These are phyloP conservation scores for Oscheius sp. DNA, from an alignment of 2,888 invertebrate genomes.

Conservation along the genomic window DNA sequence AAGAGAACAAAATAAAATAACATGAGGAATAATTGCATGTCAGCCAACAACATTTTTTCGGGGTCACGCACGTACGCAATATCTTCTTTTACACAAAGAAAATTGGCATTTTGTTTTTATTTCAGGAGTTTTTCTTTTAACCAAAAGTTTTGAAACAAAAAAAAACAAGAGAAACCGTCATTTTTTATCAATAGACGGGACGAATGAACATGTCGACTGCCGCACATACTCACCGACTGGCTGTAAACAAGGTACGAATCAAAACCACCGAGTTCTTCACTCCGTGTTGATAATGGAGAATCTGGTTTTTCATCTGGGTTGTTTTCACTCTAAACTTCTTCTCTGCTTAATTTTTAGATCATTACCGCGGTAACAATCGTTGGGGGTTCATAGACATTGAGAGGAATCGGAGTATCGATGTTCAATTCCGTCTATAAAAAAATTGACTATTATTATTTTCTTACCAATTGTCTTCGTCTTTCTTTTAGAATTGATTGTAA, in stretches of 20 bases:
- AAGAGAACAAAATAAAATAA: no score
- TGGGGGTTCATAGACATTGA: neutral
- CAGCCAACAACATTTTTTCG: no score
- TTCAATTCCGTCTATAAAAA: constrained; percentile 3
- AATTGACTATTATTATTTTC: neutral
- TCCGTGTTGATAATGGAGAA: neutral
- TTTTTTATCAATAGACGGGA: no score
- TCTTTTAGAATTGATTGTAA: constrained; percentile 36
- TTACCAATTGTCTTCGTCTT: constrained; percentile 37
- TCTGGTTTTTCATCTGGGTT: neutral
- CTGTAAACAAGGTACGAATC: no score
- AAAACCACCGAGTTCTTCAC: constrained; percentile 5
- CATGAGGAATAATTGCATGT: no score
- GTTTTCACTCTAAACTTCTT: no score
- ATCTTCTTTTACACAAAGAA: no score
- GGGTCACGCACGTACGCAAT: no score
- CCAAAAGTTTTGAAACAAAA: neutral
- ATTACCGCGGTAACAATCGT: neutral
- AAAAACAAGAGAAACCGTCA: neutral
- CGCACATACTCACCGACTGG: no score
- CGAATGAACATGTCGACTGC: no score
- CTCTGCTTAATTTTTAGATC: no score
- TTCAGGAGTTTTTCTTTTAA: neutral
- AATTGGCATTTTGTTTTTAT: neutral
- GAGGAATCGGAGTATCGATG: neutral